Percentiles rank a stretch among this genome's conserved stretches.
These are phyloP conservation scores for Tetrapedia diversipes DNA, from an alignment of 2,888 invertebrate species.

Conservation along the genomic window DNA sequence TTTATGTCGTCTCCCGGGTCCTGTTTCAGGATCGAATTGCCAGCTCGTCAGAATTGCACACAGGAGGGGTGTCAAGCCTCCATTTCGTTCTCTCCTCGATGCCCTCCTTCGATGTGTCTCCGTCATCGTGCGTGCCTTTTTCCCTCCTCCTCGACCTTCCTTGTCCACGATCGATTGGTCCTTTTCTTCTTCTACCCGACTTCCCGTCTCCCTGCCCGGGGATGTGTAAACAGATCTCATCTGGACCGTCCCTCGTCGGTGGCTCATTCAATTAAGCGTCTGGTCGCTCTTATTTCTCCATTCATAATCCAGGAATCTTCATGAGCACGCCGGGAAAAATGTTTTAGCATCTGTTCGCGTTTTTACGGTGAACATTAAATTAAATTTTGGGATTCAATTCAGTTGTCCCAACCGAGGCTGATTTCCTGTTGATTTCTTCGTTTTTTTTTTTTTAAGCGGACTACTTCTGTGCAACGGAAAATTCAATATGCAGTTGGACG, in stretches of 20 bases:
- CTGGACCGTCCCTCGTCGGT: background rate
- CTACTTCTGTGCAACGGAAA: too few species aligned
- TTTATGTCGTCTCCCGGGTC: slow-evolving; percentile 69
- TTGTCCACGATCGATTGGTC: slow-evolving; percentile 29
- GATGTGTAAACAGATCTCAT: slow-evolving; percentile 31
- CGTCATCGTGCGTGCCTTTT: slow-evolving; percentile 16
- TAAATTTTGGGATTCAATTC: too few species aligned
- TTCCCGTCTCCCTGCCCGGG: background rate
- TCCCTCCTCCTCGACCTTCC: background rate
- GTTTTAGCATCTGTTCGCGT: too few species aligned
- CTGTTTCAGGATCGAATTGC: slow-evolving; percentile 72
- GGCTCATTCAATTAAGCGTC: slow-evolving; percentile 15
- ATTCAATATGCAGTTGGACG: too few species aligned
- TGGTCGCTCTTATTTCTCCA: background rate
- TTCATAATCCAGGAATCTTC: background rate
- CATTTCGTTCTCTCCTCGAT: slow-evolving; percentile 45
- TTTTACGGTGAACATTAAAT: too few species aligned
- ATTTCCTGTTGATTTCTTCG: too few species aligned
- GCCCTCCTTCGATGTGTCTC: slow-evolving; percentile 18
- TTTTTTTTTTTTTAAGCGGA: too few species aligned
- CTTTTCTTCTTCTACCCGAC: background rate
- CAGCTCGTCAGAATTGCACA: slow-evolving; percentile 69
- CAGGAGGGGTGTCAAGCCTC: slow-evolving; percentile 47
- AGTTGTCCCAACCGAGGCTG: too few species aligned
- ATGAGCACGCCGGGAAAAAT: too few species aligned